These are phyloP conservation scores for Hemitrygon akajei DNA, from an alignment of 2,797 vertebrate genomes.

Conservation along the genomic window DNA sequence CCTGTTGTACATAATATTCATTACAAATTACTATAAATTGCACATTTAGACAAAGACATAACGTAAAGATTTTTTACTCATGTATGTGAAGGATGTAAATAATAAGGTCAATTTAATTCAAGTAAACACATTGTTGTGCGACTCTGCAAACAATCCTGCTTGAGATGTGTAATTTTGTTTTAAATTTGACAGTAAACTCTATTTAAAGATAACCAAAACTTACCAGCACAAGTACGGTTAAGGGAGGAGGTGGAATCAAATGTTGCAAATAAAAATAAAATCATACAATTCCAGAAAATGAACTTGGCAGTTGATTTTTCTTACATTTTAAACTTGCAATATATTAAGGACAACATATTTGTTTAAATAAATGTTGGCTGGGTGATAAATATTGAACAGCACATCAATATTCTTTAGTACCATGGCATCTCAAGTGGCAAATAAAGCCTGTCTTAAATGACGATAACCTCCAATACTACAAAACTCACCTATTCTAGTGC, in stretches of 20 bases:
- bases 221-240: not conserved
- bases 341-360: not conserved
- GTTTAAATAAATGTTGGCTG: not conserved
- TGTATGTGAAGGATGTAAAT: no score
- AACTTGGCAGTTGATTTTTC: not conserved
- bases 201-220: not conserved
- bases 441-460: not conserved
- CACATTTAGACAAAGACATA: no score
- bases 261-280: not conserved
- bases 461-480: not conserved
- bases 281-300: not conserved
- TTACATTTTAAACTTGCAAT: not conserved
- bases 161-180: not conserved
- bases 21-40: no score
- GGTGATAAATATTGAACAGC: not conserved
- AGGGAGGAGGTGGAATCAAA: not conserved
- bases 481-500: not conserved
- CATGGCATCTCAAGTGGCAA: not conserved
- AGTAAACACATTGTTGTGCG: not conserved
- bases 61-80: no score
- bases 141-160: not conserved
- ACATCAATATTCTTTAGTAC: not conserved
- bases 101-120: not conserved
- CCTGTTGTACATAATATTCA: no score
- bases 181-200: not conserved